A percentile compares a stretch with the other conserved stretches of the same genome.
phyloP scores from a whole-genome alignment of 2,888 invertebrate genomes.

The Pachliopta kotzebuea region DNA sequence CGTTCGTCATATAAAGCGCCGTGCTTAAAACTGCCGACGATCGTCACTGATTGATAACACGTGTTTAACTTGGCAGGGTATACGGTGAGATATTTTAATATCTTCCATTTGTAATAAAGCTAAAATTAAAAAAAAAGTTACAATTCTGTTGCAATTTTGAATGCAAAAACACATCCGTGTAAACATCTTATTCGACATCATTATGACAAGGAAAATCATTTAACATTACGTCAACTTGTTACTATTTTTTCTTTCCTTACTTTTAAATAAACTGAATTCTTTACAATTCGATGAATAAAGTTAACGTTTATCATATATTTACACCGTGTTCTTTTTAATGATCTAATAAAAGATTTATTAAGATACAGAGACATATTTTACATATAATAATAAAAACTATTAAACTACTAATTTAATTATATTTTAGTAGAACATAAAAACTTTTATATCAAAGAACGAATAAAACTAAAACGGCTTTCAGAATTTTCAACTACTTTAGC shows the following conservation, averaged over 20 bases:
- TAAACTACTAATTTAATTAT: too few species aligned
- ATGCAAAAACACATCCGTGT: not conserved
- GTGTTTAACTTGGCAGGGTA: constrained; percentile 48
- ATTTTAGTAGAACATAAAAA: constrained; percentile 8
- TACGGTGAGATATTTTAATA: constrained; percentile 12
- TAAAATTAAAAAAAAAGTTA: not conserved
- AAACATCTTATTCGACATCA: not conserved
- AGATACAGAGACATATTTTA: too few species aligned
- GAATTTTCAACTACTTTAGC: constrained; percentile 13
- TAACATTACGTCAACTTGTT: not conserved
- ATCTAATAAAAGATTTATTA: too few species aligned
- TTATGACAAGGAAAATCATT: not conserved
- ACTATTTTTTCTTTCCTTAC: not conserved
- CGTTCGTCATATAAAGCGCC: constrained; percentile 58
- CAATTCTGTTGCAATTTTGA: not conserved
- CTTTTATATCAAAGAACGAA: constrained; percentile 4
- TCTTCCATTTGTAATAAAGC: not conserved
- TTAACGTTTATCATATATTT: too few species aligned
- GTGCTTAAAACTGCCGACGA: constrained; percentile 58
- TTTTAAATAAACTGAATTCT: not conserved
- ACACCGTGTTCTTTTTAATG: too few species aligned
- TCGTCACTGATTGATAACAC: constrained; percentile 68
- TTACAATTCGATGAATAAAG: too few species aligned
- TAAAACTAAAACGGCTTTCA: constrained; percentile 23
- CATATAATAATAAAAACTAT: too few species aligned